Evolutionary conservation across 2,888 invertebrate species (phyloP).

Genomic region (Linyphia triangularis): DNA sequence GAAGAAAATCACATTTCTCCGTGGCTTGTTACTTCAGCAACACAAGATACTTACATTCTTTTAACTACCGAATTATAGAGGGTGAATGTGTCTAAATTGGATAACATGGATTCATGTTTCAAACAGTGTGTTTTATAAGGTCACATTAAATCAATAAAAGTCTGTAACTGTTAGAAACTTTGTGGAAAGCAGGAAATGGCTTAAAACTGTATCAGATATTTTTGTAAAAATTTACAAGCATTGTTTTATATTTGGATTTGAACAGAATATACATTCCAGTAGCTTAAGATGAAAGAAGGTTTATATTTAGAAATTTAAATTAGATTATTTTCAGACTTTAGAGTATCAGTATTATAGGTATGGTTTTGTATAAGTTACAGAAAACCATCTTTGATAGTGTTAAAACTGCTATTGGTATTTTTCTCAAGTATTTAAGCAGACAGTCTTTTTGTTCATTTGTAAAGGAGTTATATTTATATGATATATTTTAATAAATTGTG

Average conservation of each 20-base stretch:
- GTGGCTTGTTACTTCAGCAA: constrained; percentile 48
- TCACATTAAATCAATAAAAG: neutral
- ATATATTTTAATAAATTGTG: constrained; percentile 22
- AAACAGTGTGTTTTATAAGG: neutral
- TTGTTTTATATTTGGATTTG: neutral
- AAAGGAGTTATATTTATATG: constrained; percentile 11
- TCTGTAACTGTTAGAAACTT: neutral
- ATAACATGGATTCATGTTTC: neutral
- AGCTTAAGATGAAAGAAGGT: neutral
- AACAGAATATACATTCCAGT: neutral
- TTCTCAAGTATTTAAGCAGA: constrained; percentile 18
- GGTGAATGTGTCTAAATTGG: neutral
- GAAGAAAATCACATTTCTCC: constrained; percentile 63
- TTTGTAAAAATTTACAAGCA: neutral
- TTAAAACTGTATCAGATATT: neutral
- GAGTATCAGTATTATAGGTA: neutral
- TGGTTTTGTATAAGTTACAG: neutral
- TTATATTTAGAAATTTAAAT: no score
- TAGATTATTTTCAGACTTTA: no score
- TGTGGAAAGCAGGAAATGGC: neutral
- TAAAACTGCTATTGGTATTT: neutral
- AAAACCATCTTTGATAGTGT: neutral
- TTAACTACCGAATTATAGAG: constrained; percentile 60
- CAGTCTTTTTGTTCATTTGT: constrained; percentile 2
- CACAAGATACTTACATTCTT: constrained; percentile 48